These are phyloP conservation scores for Phoenicopterus ruber DNA, from an alignment of 2,113 vertebrate species.

Conservation along the genomic window DNA sequence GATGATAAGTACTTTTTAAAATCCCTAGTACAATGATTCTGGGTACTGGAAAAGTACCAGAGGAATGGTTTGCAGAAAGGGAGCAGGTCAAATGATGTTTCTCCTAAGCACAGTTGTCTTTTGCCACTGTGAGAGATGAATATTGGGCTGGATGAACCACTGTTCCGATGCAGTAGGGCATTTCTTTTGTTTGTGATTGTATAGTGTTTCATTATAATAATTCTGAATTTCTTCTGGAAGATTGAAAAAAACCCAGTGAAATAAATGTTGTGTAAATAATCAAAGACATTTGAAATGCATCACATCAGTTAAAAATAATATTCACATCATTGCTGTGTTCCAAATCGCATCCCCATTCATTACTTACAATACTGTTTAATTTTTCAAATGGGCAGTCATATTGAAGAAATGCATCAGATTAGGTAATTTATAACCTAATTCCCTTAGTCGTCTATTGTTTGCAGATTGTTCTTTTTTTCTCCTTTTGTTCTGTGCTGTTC, in stretches of 20 bases:
- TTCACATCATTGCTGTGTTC: background rate
- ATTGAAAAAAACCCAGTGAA: background rate
- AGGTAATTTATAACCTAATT: constrained; percentile 14
- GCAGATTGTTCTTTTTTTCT: background rate
- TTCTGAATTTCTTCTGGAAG: background rate
- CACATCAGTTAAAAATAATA: background rate
- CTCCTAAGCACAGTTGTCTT: background rate
- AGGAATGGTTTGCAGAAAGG: background rate
- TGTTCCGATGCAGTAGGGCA: background rate
- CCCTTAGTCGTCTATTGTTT: background rate
- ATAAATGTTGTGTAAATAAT: constrained; percentile 11
- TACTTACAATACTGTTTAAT: background rate
- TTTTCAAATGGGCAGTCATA: constrained; percentile 8
- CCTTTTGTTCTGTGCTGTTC: background rate
- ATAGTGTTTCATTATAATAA: background rate
- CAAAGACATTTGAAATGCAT: background rate
- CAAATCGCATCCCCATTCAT: background rate
- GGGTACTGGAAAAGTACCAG: background rate
- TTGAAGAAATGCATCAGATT: background rate
- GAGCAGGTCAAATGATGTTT: background rate
- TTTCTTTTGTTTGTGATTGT: background rate
- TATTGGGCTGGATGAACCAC: background rate
- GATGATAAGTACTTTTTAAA: background rate
- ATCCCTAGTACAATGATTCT: background rate
- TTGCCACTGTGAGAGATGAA: background rate